Conservation (phyloP, 2,797 vertebrate species). For the Hydrocynus forskahlii region DNA sequence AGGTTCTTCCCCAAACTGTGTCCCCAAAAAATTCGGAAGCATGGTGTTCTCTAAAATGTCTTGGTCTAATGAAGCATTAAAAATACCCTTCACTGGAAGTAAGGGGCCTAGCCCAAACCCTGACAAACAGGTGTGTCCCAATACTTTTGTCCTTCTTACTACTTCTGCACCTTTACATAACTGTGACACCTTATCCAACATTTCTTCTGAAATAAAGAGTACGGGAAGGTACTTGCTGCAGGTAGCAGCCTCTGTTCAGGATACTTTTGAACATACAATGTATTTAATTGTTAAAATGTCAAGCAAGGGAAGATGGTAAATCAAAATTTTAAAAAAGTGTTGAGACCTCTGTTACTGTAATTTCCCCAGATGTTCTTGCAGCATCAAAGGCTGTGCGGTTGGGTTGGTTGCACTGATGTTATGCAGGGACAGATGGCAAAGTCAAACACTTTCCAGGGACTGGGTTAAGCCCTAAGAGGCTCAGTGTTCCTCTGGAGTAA, state of each 20-base stretch:
- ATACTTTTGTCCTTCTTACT: too few species aligned
- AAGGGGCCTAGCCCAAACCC: too few species aligned
- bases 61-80: too few species aligned
- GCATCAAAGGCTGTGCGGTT: background rate
- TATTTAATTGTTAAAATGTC: background rate
- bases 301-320: background rate
- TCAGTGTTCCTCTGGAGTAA: too few species aligned
- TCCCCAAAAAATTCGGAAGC: too few species aligned
- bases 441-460: background rate
- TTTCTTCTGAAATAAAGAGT: background rate
- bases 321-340: too few species aligned
- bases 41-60: too few species aligned
- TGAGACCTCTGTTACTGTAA: too few species aligned
- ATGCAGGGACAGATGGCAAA: background rate
- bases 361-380: slow-evolving; percentile 22
- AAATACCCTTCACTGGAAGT: too few species aligned
- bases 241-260: background rate
- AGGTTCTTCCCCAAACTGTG: too few species aligned
- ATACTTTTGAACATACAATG: background rate
- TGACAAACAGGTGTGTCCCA: too few species aligned
- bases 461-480: too few species aligned
- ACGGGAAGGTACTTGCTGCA: background rate
- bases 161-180: background rate
- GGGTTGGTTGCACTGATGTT: background rate
- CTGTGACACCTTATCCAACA: background rate